Evolutionary conservation across 2,888 invertebrate genomes (phyloP).

Genomic region (Agrotis clavis): DNA sequence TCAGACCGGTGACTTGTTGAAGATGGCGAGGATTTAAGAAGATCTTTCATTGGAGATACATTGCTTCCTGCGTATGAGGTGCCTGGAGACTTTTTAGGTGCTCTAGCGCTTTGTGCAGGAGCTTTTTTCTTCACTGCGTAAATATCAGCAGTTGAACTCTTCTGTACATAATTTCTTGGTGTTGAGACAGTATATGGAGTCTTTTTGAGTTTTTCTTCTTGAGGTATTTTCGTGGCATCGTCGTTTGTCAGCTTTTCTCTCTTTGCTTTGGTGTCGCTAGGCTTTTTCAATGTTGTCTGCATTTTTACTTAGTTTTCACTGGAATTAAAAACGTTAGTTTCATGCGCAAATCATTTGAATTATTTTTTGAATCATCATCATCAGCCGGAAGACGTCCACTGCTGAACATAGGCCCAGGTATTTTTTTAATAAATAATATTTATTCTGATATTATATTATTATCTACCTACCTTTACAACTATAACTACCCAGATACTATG

Average conservation of each 20-base stretch:
- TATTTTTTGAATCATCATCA: no score
- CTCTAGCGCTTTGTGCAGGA: conserved; percentile 63
- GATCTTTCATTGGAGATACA: conserved; percentile 80
- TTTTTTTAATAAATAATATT: no score
- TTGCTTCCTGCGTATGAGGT: conserved; percentile 63
- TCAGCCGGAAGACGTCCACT: no score
- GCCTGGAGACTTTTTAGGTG: conserved; percentile 75
- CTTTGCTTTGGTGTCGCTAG: conserved; percentile 42
- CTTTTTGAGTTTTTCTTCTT: conserved; percentile 79
- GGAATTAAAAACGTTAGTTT: conserved; percentile 12
- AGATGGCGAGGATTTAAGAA: conserved; percentile 80
- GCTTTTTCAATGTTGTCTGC: conserved; percentile 73
- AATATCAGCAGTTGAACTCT: conserved; percentile 81
- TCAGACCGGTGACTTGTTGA: conserved; percentile 70
- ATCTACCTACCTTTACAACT: no score
- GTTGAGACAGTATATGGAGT: conserved; percentile 72
- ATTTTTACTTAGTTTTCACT: conserved; percentile 61
- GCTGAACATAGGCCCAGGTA: no score
- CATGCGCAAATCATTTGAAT: no score
- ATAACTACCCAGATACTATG: no score
- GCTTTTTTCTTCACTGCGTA: conserved; percentile 78
- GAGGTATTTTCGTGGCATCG: conserved; percentile 62
- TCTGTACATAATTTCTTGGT: conserved; percentile 77
- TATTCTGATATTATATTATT: no score
- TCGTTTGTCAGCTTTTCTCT: conserved; percentile 72